Evolutionary conservation across 2,113 vertebrate genomes (phyloP), one percentile per base, ranked within the genome.

Genomic region (Prolemur simus): DNA sequence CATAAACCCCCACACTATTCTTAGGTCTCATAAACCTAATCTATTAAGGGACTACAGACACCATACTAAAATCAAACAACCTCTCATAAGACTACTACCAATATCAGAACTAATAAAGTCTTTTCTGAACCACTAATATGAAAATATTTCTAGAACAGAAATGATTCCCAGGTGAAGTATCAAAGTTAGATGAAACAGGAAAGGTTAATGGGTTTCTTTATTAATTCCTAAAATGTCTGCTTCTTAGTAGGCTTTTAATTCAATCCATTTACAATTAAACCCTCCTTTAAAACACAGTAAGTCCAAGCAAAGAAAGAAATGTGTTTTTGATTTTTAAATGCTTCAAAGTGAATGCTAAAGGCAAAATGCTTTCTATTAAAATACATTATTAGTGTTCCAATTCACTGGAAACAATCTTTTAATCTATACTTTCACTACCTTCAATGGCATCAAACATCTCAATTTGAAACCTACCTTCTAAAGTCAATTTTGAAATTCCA

Each of bases 101-200:
- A 85, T 68, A 76, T 91, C 74, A 80, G 17, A 96, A 52, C 8
- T 85, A 85, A 42, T 20, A 73, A 49, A 37, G 54, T 64, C 25
- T 85, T 89, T 91, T 81, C 63, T 83, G 23, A 92, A 95, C 14
- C 42, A 82, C 14, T 91, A 73, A 89, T 74, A 68, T 14, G 7
- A 89, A 95, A 76, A 80, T 42, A 96, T 60, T 95, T 94, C 47
- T 63, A 87, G 49, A 96, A 76, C 8, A 92, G 52, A 95, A 95
- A 84, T 27, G 18, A 89, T 37, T 68, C 14, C 29, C 49, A 76
- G 37, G n/a, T 93, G 32, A 96, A 93, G 25, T 69, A 91, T 5
- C 94, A 68, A 86, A 49, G 37, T 74, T 92, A 97, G 47, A 94
- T 64, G n/a, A 95, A 96, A 92, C 39, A 81, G 68, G 27, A 81